These are phyloP conservation scores for Netelia virgata DNA, from an alignment of 2,888 invertebrate species.

Conservation along the genomic window DNA sequence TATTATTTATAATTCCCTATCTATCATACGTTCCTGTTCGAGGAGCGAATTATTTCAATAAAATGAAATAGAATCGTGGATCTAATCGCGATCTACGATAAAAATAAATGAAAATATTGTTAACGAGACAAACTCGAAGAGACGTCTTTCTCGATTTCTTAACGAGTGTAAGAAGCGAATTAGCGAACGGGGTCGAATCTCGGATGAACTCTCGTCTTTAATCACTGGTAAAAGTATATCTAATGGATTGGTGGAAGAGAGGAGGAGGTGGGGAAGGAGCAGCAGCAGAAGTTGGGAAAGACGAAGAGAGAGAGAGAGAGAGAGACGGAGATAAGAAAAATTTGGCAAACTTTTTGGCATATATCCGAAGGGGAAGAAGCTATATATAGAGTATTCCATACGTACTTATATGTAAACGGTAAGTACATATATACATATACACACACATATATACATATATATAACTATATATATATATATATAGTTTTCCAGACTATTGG, in stretches of 20 bases:
- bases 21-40: no score
- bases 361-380: conserved; percentile 63
- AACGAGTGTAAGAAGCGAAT: conserved; percentile 26
- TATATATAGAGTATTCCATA: conserved; percentile 39
- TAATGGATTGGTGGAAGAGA: conserved; percentile 54
- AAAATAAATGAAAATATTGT: no score
- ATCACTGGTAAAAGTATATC: conserved; percentile 66
- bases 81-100: no score
- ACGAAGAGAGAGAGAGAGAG: conserved; percentile 31
- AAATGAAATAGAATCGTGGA: no score
- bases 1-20: not conserved
- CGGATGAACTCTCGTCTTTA: conserved; percentile 64
- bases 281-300: conserved; percentile 53
- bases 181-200: conserved; percentile 58
- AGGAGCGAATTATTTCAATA: no score
- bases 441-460: conserved; percentile 1
- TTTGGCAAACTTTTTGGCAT: conserved; percentile 68
- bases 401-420: not conserved
- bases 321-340: conserved; percentile 61
- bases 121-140: no score
- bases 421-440: not conserved
- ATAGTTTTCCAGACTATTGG: conserved; percentile 63
- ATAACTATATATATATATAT: conserved; percentile 36
- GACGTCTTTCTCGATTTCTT: not conserved
- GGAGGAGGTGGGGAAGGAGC: conserved; percentile 18